Evolutionary conservation across 2,113 vertebrate genomes (phyloP).

Genomic region (Solea solea): DNA sequence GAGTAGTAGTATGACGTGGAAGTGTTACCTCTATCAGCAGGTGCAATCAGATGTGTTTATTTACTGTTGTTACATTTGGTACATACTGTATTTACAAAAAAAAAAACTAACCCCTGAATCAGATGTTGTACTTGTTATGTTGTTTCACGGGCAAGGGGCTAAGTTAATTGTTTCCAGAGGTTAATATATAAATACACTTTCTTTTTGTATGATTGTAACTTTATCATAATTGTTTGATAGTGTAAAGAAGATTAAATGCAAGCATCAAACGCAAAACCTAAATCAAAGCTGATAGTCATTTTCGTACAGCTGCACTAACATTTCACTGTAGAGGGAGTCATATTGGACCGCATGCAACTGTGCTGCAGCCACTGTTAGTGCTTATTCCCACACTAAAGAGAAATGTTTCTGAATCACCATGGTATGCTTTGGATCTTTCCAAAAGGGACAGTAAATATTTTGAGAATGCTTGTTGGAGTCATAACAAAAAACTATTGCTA

Average conservation of each 20-base stretch:
- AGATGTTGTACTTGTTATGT: constrained; percentile 44
- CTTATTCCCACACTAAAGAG: constrained; percentile 27
- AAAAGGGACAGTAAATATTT: constrained; percentile 57
- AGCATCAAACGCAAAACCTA: constrained; percentile 32
- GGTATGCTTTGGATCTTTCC: constrained; percentile 41
- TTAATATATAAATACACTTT: constrained; percentile 72
- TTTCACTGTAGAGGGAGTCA: background rate
- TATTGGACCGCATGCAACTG: constrained; percentile 38
- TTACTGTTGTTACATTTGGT: constrained; percentile 68
- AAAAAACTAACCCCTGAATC: constrained; percentile 30
- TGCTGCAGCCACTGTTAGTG: constrained; percentile 41
- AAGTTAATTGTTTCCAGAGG: constrained; percentile 66
- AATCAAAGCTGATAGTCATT: constrained; percentile 13
- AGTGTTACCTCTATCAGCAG: constrained; percentile 53
- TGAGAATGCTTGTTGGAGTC: constrained; percentile 25
- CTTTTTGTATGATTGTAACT: constrained; percentile 67
- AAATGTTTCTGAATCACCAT: constrained; percentile 2
- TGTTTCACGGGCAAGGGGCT: constrained; percentile 50
- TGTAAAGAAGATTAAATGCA: constrained; percentile 47
- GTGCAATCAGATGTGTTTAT: constrained; percentile 54
- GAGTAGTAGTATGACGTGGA: constrained; percentile 52
- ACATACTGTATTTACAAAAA: constrained; percentile 62
- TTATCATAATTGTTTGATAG: constrained; percentile 45
- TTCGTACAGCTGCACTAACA: constrained; percentile 21
- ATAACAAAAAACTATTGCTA: constrained; percentile 41